Conservation (phyloP, 2,797 vertebrate genomes). For the Naso thynnoides region DNA sequence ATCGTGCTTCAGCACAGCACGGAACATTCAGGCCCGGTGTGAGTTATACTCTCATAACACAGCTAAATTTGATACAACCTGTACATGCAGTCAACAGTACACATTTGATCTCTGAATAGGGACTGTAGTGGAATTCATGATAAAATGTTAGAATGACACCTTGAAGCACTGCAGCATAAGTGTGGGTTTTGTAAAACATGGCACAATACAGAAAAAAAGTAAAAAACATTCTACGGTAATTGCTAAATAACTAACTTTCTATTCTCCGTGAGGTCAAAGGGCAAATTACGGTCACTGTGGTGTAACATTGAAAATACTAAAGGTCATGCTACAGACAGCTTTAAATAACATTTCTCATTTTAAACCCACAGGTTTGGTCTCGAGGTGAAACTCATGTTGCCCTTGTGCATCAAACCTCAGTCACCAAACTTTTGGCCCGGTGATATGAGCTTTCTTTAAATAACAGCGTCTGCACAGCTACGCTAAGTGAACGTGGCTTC, state of each 20-base stretch:
- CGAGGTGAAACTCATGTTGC: slow-evolving; percentile 6
- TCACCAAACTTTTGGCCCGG: slow-evolving; percentile 6
- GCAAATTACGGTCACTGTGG: slow-evolving; percentile 5
- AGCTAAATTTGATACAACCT: no score
- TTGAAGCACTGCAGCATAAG: not conserved
- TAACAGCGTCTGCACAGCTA: slow-evolving; percentile 46
- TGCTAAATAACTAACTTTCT: fast-evolving
- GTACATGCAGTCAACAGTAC: no score
- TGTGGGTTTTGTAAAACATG: not conserved
- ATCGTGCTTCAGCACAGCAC: no score
- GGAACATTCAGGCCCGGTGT: no score
- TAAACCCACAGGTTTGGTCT: not conserved
- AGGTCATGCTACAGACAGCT: not conserved
- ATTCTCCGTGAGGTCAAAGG: slow-evolving; percentile 8
- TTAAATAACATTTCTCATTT: slow-evolving; percentile 16
- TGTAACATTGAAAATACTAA: not conserved
- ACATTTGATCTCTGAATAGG: no score
- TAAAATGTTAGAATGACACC: no score
- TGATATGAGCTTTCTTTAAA: slow-evolving; percentile 47
- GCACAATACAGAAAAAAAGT: not conserved
- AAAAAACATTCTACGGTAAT: not conserved
- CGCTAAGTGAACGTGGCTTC: slow-evolving; percentile 61
- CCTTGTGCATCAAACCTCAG: slow-evolving; percentile 35
- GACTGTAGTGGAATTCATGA: no score
- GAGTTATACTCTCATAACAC: no score